Conservation (phyloP, 92 coral and sea anemone species). For the Phymanthus crucifer region DNA sequence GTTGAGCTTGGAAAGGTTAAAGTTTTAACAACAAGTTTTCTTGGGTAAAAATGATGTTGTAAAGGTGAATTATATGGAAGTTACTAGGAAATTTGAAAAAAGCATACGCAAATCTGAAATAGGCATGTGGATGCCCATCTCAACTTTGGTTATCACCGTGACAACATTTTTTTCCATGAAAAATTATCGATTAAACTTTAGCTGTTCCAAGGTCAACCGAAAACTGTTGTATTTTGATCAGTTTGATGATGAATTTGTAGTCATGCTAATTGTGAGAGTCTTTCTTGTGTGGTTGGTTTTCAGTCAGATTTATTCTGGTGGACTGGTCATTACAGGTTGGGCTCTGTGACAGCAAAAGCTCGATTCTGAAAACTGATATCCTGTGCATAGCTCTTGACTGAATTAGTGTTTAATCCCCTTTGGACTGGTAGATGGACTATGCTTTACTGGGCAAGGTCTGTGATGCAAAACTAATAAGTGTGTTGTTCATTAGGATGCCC, state of each 20-base stretch:
- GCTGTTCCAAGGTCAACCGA: too few relatives aligned
- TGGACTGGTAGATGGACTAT: background rate
- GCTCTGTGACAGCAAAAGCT: slow-evolving; percentile 92
- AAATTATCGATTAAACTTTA: too few relatives aligned
- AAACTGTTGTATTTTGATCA: background rate
- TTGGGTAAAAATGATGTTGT: too few relatives aligned
- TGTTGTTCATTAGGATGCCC: slow-evolving; percentile 67
- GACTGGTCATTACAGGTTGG: slow-evolving; percentile 40
- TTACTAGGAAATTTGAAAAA: too few relatives aligned
- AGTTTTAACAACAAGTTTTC: too few relatives aligned
- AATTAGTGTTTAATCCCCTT: background rate
- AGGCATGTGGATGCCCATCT: too few relatives aligned
- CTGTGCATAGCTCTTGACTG: background rate
- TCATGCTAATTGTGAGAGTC: slow-evolving; percentile 99
- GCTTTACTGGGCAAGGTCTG: background rate
- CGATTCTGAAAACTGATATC: slow-evolving; percentile 71
- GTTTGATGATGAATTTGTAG: slow-evolving; percentile 80
- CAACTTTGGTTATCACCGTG: too few relatives aligned
- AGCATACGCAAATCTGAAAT: too few relatives aligned
- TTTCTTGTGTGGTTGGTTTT: slow-evolving; percentile 49
- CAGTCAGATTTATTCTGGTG: slow-evolving; percentile 76
- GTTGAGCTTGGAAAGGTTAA: too few relatives aligned
- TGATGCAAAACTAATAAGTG: background rate
- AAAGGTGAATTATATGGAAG: too few relatives aligned
- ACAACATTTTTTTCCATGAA: too few relatives aligned